Base-by-base conservation (phyloP, 2,888 invertebrate species). In the Capitulum mitella region DNA sequence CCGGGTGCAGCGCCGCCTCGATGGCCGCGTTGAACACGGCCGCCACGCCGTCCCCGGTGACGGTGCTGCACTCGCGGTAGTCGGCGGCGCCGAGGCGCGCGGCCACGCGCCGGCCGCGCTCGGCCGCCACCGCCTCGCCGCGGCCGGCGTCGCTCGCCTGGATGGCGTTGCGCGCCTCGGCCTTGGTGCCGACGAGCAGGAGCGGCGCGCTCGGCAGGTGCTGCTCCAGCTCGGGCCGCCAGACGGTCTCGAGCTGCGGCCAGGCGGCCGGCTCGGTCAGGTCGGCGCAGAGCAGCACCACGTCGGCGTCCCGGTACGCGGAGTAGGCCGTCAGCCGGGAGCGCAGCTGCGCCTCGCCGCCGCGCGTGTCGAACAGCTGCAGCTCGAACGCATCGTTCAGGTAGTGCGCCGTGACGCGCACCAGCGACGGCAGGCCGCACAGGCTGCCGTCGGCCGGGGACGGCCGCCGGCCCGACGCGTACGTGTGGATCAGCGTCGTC, bases 101-200 rank as follows among this genome's bases (percentile, higher is more conserved):
- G 19, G 70, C 70, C 22, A 37, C 37, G 37, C 70, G 70, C 37
- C 70, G 70, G 26, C 37, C 70, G 6, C 70, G 70, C 37, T 70
- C 70, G 3, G 26, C 3, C 19, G 34, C 37, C 70, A 70, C 37
- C 37, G 26, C 70, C 70, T 70, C 70, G 70, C 70, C 70, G 37
- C 10, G 34, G 34, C 70, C 70, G 37, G 37, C 37, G 16, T 19
- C 70, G 6, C 29, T 29, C 37, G 70, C 32, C 70, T 70, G 34
- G 70, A 70, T 70, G 70, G 70, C 70, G 37, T 70, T 37, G 34
- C 70, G 70, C 70, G 70, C 70, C 70, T 70, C 70, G 14, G 37
- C 70, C 70, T 70, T 70, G 37, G 70, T 70, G 34, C 70, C 70
- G 70, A 32, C 37, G 37, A 70, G 14, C 34, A 70, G 34, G 29